These are phyloP conservation scores for Phyllostomus hastatus DNA, from an alignment of 2,113 vertebrate genomes.

Conservation along the genomic window DNA sequence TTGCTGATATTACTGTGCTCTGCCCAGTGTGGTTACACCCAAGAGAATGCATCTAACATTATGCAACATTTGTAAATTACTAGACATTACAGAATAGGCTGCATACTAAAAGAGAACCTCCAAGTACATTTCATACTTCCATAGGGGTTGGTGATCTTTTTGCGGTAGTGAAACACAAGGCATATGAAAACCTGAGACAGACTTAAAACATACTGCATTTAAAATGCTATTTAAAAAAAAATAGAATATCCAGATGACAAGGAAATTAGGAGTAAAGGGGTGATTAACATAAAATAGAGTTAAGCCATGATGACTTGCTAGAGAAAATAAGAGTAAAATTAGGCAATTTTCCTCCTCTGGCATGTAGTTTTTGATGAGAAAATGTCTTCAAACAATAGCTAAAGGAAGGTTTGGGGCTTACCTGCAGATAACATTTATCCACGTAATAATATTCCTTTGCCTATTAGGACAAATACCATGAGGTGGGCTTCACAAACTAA, in stretches of 20 bases:
- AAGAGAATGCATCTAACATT: background rate
- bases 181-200: background rate
- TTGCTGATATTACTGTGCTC: background rate
- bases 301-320: background rate
- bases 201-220: slow-evolving; percentile 17
- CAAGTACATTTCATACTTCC: background rate
- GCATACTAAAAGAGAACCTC: background rate
- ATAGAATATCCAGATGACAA: background rate
- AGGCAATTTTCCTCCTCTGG: slow-evolving; percentile 7
- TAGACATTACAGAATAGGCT: background rate
- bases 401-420: background rate
- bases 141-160: slow-evolving; percentile 14
- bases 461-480: background rate
- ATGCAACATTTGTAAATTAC: background rate
- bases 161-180: background rate
- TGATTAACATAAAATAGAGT: slow-evolving; percentile 5
- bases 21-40: background rate
- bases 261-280: slow-evolving; percentile 12
- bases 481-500: background rate
- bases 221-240: slow-evolving; percentile 21
- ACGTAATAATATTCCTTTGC: background rate
- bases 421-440: background rate
- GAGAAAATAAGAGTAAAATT: slow-evolving; percentile 39
- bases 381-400: background rate
- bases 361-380: slow-evolving; percentile 12